Conservation (phyloP, 2,888 invertebrate genomes). For the Lochmaea crataegi region DNA sequence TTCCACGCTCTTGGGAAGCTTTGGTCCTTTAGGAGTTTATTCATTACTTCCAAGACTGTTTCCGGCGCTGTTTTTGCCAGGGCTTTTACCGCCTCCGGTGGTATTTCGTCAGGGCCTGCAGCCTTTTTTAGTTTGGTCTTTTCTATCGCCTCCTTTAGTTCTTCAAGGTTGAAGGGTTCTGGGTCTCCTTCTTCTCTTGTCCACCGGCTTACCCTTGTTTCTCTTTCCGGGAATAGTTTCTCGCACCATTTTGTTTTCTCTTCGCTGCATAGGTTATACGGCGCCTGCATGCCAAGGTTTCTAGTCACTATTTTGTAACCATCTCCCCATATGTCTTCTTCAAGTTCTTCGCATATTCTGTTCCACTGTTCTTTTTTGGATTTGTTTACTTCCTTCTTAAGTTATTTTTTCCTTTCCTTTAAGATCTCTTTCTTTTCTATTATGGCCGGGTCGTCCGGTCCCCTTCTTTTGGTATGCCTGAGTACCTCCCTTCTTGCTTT, state of each 20-base stretch:
- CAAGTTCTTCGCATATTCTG: constrained; percentile 13
- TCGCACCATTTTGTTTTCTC: neutral
- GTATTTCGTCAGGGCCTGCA: too few relatives aligned
- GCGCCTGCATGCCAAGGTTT: neutral
- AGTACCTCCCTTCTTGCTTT: constrained; percentile 4
- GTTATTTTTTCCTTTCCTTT: neutral
- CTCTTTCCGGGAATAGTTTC: constrained; percentile 14
- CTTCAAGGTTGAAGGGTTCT: constrained; percentile 20
- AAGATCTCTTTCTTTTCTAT: neutral
- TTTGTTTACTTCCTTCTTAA: neutral
- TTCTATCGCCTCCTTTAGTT: constrained; percentile 18
- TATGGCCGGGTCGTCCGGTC: neutral
- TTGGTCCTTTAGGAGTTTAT: constrained; percentile 18
- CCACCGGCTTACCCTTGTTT: neutral
- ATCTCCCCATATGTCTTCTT: constrained; percentile 27
- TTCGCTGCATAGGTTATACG: constrained; percentile 1
- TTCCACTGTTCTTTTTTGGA: constrained; percentile 4
- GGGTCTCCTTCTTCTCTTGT: neutral
- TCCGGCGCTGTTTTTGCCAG: too few relatives aligned
- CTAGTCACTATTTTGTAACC: constrained; percentile 20
- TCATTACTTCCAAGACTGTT: too few relatives aligned
- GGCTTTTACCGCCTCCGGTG: too few relatives aligned
- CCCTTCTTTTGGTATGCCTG: neutral
- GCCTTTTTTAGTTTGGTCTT: constrained; percentile 21
- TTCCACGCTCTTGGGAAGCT: constrained; percentile 39